Conservation (phyloP, 2,113 vertebrate species). For the Entosphenus tridentatus region DNA sequence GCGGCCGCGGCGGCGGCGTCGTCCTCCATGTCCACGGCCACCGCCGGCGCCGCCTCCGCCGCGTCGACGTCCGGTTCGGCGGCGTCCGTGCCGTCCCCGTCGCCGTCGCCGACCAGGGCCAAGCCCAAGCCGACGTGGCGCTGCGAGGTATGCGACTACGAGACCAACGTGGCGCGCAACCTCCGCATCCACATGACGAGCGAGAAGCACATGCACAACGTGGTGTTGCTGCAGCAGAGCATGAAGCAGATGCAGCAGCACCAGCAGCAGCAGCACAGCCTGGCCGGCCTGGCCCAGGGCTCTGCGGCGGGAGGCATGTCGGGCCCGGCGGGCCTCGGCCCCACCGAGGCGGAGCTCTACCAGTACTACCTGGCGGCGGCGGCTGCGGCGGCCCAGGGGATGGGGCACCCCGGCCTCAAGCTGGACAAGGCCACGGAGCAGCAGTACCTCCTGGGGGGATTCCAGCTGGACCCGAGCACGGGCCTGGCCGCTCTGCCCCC, state of each 20-base stretch:
- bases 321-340: constrained; percentile 57
- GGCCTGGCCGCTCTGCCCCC: constrained; percentile 55
- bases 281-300: no score
- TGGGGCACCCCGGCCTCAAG: constrained; percentile 58
- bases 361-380: constrained; percentile 65
- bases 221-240: constrained; percentile 94
- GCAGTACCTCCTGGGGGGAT: constrained; percentile 72
- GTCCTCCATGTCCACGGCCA: constrained; percentile 18
- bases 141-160: constrained; percentile 94
- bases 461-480: constrained; percentile 57
- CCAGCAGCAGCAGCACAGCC: constrained; percentile 16
- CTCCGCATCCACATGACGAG: constrained; percentile 98
- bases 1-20: constrained; percentile 19
- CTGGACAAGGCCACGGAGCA: constrained; percentile 50
- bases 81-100: no score
- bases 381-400: constrained; percentile 43
- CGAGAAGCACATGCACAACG: constrained; percentile 99
- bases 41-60: constrained; percentile 51
- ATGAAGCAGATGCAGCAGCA: constrained; percentile 77
- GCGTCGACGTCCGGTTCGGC: constrained; percentile 13
- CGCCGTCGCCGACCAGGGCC: constrained; percentile 79
- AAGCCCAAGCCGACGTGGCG: constrained; percentile 97
- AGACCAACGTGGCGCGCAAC: constrained; percentile 93
- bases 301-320: constrained; percentile 15
- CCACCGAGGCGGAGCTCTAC: constrained; percentile 85